A percentile compares a stretch with the other conserved stretches of the same genome.
Evolutionary conservation across 1,140 invertebrate genomes (phyloP).

Genomic region (Leucophenga varia): DNA sequence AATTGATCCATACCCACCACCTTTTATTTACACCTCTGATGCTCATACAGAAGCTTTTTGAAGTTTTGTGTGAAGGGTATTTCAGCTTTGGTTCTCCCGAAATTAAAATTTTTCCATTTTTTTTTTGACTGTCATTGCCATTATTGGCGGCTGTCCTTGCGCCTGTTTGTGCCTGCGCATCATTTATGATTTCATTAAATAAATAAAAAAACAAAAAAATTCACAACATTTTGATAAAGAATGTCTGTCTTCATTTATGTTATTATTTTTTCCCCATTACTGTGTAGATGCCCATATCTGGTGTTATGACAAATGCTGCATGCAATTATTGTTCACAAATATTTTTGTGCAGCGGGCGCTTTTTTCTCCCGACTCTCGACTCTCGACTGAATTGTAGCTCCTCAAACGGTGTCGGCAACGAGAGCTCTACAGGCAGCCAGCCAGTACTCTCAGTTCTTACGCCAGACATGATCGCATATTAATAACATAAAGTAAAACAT

Average conservation of each 20-base stretch:
- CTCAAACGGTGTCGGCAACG: too few relatives aligned
- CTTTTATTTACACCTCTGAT: too few relatives aligned
- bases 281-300: constrained; percentile 56
- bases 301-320: constrained; percentile 56
- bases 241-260: constrained; percentile 17
- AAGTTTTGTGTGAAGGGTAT: too few relatives aligned
- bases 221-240: constrained; percentile 28
- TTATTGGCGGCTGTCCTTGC: constrained; percentile 7
- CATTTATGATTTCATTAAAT: constrained; percentile 56
- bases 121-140: too few relatives aligned
- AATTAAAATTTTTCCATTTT: too few relatives aligned
- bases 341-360: constrained; percentile 21
- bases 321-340: constrained; percentile 47
- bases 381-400: too few relatives aligned
- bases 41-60: too few relatives aligned
- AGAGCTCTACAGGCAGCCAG: too few relatives aligned
- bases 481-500: constrained; percentile 32
- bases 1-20: too few relatives aligned
- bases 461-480: constrained; percentile 53
- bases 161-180: constrained; percentile 9
- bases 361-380: not conserved
- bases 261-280: too few relatives aligned
- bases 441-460: too few relatives aligned
- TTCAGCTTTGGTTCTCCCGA: too few relatives aligned
- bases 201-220: constrained; percentile 36